Percentiles rank a stretch among this genome's conserved stretches.
Conservation (phyloP, 2,888 invertebrate genomes). For the Furcula furcula region DNA sequence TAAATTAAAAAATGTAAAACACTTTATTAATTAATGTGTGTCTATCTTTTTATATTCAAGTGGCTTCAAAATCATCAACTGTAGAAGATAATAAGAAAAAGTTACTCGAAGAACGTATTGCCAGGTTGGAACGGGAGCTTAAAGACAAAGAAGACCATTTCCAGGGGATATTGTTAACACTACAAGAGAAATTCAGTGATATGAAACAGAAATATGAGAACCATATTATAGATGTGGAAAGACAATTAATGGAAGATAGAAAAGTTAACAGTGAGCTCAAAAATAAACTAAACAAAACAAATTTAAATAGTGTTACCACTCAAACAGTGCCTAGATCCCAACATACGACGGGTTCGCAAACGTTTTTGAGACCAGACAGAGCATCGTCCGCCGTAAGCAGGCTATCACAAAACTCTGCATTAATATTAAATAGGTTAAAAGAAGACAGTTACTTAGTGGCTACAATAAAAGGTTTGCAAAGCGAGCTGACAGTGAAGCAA, state of each 20-base stretch:
- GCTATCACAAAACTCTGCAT: conserved; percentile 77
- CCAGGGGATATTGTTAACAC: conserved; percentile 85
- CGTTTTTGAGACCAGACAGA: conserved; percentile 60
- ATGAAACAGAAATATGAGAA: conserved; percentile 89
- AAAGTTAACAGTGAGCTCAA: conserved; percentile 76
- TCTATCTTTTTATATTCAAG: conserved; percentile 45
- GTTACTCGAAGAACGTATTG: conserved; percentile 87
- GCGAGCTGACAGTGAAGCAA: conserved; percentile 88
- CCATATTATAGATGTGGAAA: conserved; percentile 88
- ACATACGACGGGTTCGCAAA: conserved; percentile 56
- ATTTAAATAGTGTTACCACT: conserved; percentile 57
- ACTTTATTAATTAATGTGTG: background rate
- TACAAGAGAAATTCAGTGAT: conserved; percentile 89
- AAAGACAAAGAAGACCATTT: conserved; percentile 87
- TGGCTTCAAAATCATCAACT: conserved; percentile 80
- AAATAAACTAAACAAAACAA: conserved; percentile 71
- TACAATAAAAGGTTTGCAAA: conserved; percentile 89
- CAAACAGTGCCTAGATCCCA: conserved; percentile 69
- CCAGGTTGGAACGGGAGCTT: conserved; percentile 86
- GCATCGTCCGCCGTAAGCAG: conserved; percentile 75
- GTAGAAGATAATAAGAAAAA: conserved; percentile 82
- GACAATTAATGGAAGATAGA: conserved; percentile 80
- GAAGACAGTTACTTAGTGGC: conserved; percentile 90
- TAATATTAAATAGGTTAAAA: conserved; percentile 78
- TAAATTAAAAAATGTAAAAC: too few species aligned